These are phyloP conservation scores for Margarornis squamiger DNA, from an alignment of 2,797 vertebrate species.

Conservation along the genomic window DNA sequence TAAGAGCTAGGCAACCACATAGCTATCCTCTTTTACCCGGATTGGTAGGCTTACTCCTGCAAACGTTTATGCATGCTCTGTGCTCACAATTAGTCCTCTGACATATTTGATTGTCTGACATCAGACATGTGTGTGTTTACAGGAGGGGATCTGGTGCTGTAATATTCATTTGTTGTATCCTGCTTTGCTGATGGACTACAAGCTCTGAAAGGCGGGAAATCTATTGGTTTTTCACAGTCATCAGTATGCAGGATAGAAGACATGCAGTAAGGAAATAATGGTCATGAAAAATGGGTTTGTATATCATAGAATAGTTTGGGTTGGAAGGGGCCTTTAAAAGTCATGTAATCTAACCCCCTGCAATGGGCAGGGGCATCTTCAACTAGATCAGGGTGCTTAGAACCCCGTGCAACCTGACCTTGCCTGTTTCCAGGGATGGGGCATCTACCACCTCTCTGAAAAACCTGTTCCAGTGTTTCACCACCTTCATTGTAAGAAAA, in stretches of 20 bases:
- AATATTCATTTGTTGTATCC: not conserved
- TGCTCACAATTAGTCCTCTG: not conserved
- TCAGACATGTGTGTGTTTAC: not conserved
- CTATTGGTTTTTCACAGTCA: not conserved
- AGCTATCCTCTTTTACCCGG: conserved; percentile 25
- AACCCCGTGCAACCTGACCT: not conserved
- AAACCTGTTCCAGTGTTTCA: not conserved
- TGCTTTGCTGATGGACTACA: not conserved
- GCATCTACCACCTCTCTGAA: not conserved
- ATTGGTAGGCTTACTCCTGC: conserved; percentile 5
- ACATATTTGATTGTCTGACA: not conserved
- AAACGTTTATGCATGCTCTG: conserved; percentile 13
- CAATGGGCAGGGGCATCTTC: not conserved
- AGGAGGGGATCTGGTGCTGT: not conserved
- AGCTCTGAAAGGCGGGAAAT: not conserved
- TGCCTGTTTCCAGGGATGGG: not conserved
- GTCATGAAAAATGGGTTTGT: not conserved
- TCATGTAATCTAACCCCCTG: not conserved
- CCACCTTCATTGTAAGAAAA: not conserved
- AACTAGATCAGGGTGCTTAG: not conserved
- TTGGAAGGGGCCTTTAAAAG: not conserved
- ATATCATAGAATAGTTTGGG: not conserved
- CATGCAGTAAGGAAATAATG: not conserved
- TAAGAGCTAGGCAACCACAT: conserved; percentile 15
- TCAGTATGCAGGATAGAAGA: not conserved